Evolutionary conservation across 2,113 vertebrate species (phyloP).

Genomic region (Podarcis muralis): DNA sequence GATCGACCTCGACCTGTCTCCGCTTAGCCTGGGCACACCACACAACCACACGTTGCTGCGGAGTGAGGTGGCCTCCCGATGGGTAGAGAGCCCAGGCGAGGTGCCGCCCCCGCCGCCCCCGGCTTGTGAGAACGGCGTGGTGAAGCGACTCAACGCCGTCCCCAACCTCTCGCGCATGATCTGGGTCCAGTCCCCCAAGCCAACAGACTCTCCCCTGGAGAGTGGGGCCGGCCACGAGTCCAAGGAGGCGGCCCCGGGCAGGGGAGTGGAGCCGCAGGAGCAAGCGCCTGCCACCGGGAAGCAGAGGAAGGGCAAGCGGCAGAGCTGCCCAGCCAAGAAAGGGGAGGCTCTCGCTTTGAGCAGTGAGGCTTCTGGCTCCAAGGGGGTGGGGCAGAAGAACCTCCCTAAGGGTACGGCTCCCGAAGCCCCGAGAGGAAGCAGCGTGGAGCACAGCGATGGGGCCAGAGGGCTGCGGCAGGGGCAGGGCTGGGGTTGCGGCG

Average conservation of each 20-base stretch:
- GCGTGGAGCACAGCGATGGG: slow-evolving; percentile 72
- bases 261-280: slow-evolving; percentile 66
- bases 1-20: slow-evolving; percentile 94
- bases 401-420: slow-evolving; percentile 44
- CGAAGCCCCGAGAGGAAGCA: slow-evolving; percentile 35
- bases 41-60: slow-evolving; percentile 79
- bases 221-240: slow-evolving; percentile 60
- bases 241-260: slow-evolving; percentile 58
- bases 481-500: slow-evolving; percentile 33
- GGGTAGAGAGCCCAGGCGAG: slow-evolving; percentile 71
- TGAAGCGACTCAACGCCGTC: slow-evolving; percentile 87
- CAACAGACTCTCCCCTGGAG: slow-evolving; percentile 68
- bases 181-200: slow-evolving; percentile 88
- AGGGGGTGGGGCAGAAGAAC: slow-evolving; percentile 78
- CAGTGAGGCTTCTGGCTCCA: slow-evolving; percentile 59
- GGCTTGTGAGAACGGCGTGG: slow-evolving; percentile 75
- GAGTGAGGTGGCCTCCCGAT: slow-evolving; percentile 74
- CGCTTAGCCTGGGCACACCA: slow-evolving; percentile 87
- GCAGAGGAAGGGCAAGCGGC: slow-evolving; percentile 89
- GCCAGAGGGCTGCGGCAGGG: slow-evolving; percentile 71
- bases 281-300: slow-evolving; percentile 62
- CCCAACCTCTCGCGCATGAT: slow-evolving; percentile 92
- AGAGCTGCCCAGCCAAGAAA: slow-evolving; percentile 78
- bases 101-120: slow-evolving; percentile 61
- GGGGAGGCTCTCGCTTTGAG: slow-evolving; percentile 27